A percentile compares a stretch with the other conserved stretches of the same genome.
phyloP scores from a whole-genome alignment of 2,888 invertebrate genomes.

The Mylabris sibirica region DNA sequence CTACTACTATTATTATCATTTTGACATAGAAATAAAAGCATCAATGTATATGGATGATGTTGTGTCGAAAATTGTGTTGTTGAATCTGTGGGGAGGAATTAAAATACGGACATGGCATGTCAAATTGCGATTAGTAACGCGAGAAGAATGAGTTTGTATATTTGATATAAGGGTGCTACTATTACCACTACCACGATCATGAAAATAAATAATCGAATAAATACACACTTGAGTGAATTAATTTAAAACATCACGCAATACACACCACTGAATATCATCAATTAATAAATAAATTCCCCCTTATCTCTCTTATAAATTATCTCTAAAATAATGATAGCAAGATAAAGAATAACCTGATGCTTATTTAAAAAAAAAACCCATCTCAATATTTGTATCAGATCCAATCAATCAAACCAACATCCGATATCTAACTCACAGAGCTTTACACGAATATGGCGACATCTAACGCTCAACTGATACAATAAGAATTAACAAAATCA shows the following conservation, averaged over 20 bases:
- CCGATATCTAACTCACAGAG: neutral
- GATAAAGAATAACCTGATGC: neutral
- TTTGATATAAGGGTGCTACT: conserved; percentile 33
- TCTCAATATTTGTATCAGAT: neutral
- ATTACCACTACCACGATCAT: conserved; percentile 44
- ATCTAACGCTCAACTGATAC: neutral
- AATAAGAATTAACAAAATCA: neutral
- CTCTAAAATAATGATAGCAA: neutral
- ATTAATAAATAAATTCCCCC: neutral
- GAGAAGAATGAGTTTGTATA: conserved; percentile 53
- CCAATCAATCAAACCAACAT: neutral
- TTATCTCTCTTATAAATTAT: neutral
- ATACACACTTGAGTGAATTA: conserved; percentile 58
- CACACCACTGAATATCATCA: conserved; percentile 42
- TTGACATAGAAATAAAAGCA: conserved; percentile 7
- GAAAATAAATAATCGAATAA: conserved; percentile 60
- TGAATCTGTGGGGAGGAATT: conserved; percentile 43
- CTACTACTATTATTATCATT: too few relatives aligned
- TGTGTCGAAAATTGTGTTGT: conserved; percentile 25
- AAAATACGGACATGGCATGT: conserved; percentile 58
- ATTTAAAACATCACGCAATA: conserved; percentile 56
- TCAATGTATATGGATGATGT: neutral
- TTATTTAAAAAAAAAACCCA: neutral
- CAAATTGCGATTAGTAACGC: conserved; percentile 61
- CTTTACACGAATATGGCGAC: neutral